Percentiles rank a stretch among this genome's conserved stretches.
Evolutionary conservation across 2,113 vertebrate genomes (phyloP).

Genomic region (Silurus meridionalis): DNA sequence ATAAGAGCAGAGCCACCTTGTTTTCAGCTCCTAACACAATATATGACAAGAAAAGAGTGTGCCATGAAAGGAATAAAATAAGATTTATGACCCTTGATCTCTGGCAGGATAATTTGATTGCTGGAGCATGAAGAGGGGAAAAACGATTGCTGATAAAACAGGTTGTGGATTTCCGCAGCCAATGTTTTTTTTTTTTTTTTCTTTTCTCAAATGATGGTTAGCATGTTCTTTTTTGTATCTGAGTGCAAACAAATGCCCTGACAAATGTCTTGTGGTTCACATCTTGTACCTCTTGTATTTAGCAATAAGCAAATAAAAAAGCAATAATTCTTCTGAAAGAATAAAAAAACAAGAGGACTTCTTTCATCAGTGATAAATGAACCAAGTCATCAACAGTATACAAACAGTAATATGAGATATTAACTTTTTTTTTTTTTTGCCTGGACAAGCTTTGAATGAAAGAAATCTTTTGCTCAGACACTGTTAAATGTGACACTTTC

Average conservation of each 20-base stretch:
- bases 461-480: not conserved
- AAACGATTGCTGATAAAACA: constrained; percentile 26
- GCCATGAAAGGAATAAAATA: constrained; percentile 16
- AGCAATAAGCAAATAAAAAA: not conserved
- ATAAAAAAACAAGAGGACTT: not conserved
- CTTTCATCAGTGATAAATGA: not conserved
- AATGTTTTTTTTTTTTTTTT: not conserved
- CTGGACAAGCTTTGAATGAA: not conserved
- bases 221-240: not conserved
- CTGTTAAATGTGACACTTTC: too few relatives aligned
- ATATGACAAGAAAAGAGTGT: constrained; percentile 27
- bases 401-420: not conserved
- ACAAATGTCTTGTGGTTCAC: not conserved
- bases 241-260: not conserved
- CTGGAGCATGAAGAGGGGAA: constrained; percentile 8
- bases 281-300: not conserved
- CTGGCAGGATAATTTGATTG: constrained; percentile 23
- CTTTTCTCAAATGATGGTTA: constrained; percentile 20
- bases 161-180: not conserved
- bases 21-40: constrained; percentile 38
- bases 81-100: constrained; percentile 36
- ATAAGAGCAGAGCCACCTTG: not conserved
- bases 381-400: not conserved
- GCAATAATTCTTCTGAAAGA: not conserved
- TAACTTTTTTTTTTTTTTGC: not conserved